Conservation (phyloP, 2,113 vertebrate species). For the Apteryx mantelli region DNA sequence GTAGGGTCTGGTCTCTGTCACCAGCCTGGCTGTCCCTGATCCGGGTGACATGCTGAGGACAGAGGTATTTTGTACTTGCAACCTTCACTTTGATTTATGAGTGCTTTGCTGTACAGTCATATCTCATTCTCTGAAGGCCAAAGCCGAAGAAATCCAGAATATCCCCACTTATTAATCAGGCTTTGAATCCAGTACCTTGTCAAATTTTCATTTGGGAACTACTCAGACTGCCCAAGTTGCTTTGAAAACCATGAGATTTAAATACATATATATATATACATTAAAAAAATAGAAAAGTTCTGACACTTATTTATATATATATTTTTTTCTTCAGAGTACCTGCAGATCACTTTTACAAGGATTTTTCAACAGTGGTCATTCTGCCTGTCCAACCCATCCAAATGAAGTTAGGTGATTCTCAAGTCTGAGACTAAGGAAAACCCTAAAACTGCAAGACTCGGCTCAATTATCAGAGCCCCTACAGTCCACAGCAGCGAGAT, state of each 20-base stretch:
- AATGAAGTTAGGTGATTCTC: fast-evolving
- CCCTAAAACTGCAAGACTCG: background rate
- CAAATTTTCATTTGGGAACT: background rate
- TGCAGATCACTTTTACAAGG: background rate
- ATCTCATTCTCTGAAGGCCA: background rate
- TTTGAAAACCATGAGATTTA: background rate
- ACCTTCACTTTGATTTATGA: background rate
- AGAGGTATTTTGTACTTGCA: background rate
- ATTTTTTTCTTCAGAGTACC: background rate
- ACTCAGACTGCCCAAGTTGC: background rate
- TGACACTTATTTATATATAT: too few species aligned
- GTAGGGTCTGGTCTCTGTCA: background rate
- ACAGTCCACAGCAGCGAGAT: background rate
- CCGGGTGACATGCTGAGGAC: background rate
- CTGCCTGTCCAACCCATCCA: background rate
- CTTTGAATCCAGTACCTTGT: background rate
- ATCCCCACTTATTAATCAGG: background rate
- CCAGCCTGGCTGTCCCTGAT: background rate
- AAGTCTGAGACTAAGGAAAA: background rate
- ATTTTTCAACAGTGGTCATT: fast-evolving
- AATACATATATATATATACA: background rate
- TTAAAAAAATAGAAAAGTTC: background rate
- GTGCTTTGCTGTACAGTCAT: background rate
- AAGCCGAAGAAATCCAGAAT: background rate
- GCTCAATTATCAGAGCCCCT: background rate